Evolutionary conservation across 2,888 invertebrate species (phyloP), one percentile per base, ranked within the genome.

Genomic region (Iphiclides podalirius): DNA sequence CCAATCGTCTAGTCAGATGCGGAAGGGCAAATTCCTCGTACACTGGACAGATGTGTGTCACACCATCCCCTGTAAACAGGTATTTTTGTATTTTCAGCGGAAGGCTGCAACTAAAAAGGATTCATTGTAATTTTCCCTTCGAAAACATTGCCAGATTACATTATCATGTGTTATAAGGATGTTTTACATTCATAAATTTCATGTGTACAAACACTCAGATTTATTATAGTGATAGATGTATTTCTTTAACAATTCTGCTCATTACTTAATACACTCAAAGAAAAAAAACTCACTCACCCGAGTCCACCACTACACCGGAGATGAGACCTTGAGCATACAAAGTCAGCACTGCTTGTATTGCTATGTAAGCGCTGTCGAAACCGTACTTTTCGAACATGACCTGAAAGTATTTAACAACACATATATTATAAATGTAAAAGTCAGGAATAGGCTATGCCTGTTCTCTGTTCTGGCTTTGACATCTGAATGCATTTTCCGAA

Each of bases 41-140:
- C 1, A 99, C 99, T 0, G 99, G 99, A 75, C 99, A 99, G 55
- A 99, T 98, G 80, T 99, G 99, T 2, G 99, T 99, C 0, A 99
- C 99, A 38, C 99, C 99, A 76, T 99, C 99, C 1, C 99, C 99
- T 87, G 45, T 0, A 53, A 52, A 4, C 4, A 44, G 9, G 3
- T 20, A 20, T 20, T 20, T 20, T 20, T 20, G 3, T 20, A 4
- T 20, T 20, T 6, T 20, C 20, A 20, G 20, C n/a, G n/a, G n/a
- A n/a, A n/a, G n/a, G n/a, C n/a, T n/a, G n/a, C n/a, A n/a, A n/a
- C n/a, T n/a, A n/a, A n/a, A n/a, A n/a, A n/a, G n/a, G n/a, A n/a
- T n/a, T n/a, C n/a, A n/a, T n/a, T n/a, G n/a, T n/a, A n/a, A n/a
- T n/a, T n/a, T n/a, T n/a, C n/a, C n/a, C n/a, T n/a, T n/a, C n/a